Evolutionary conservation across 2,797 vertebrate genomes (phyloP), one percentile per base, ranked within the genome.

Genomic region (Morus bassanus): DNA sequence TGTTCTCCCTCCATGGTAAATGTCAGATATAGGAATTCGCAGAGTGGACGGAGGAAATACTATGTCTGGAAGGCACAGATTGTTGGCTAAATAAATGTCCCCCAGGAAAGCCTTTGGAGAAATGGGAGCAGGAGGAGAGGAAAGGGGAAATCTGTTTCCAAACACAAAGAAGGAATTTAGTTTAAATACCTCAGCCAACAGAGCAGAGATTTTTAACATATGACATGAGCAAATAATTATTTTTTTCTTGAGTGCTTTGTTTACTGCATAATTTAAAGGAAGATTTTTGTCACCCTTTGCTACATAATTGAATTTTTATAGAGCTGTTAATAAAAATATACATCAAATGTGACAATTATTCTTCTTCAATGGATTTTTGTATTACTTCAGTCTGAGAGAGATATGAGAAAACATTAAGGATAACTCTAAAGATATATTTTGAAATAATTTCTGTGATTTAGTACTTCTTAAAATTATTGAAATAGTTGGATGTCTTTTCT

Each of bases 281-380:
- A 85, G 45, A 41, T 77, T 96, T 94, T 94, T 87, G 70, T 95
- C 14, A 6, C 75, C 31, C 86, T 96, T 96, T 96, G 82, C 68
- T 93, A 77, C 33, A 33, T 96, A 96, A 97, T 97, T 96, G 92
- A 95, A 94, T 96, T 97, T 97, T 96, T 96, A 96, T 89, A 59
- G 87, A 48, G 60, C 48, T 87, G 70, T 96, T 95, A 96, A 96
- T 95, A 95, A 95, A 97, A 95, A 79, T 91, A 86, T 87, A 46
- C 77, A 77, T 96, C 92, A 95, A 90, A 96, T 54, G 59, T 95
- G 94, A 95, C 88, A 89, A 88, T 96, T 89, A 81, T 94, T 91
- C 89, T 92, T 95, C 88, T 93, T 92, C 78, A 72, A 85, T 90
- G 31, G 76, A 85, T 93, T 95, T 97, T 95, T 93, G 69, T 93